Percentiles rank a stretch among this genome's conserved stretches.
phyloP scores from a whole-genome alignment of 2,888 invertebrate genomes.

The Tetrapedia diversipes region DNA sequence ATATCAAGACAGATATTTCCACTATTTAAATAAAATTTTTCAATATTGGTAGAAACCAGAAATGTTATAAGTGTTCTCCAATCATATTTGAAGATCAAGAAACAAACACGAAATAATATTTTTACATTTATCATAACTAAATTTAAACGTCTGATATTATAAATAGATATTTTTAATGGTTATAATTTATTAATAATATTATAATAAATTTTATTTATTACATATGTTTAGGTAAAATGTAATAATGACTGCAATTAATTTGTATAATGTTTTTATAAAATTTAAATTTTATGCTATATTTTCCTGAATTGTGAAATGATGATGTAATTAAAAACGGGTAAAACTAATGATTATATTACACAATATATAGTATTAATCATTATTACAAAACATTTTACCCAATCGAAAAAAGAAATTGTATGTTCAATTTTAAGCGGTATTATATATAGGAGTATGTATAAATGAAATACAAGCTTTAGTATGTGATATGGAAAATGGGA shows the following conservation, averaged over 20 bases:
- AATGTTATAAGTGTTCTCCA: constrained; percentile 46
- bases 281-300: neutral
- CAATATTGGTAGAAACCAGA: constrained; percentile 42
- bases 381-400: neutral
- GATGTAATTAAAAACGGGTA: neutral
- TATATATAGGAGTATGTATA: neutral
- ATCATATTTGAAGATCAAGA: constrained; percentile 34
- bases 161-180: neutral
- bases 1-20: constrained; percentile 35
- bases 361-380: neutral
- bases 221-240: neutral
- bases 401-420: neutral
- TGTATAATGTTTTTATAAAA: neutral
- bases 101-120: neutral
- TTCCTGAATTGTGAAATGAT: neutral
- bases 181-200: neutral
- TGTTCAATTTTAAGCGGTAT: neutral
- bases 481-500: constrained; percentile 17
- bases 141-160: neutral
- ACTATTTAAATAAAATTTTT: constrained; percentile 24
- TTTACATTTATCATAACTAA: constrained; percentile 8
- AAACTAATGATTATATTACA: neutral
- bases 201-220: neutral
- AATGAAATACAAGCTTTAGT: constrained; percentile 38
- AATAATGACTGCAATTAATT: constrained; percentile 5